Base-by-base conservation (phyloP, 2,888 invertebrate species). In the Tuberolachnus salignus region DNA sequence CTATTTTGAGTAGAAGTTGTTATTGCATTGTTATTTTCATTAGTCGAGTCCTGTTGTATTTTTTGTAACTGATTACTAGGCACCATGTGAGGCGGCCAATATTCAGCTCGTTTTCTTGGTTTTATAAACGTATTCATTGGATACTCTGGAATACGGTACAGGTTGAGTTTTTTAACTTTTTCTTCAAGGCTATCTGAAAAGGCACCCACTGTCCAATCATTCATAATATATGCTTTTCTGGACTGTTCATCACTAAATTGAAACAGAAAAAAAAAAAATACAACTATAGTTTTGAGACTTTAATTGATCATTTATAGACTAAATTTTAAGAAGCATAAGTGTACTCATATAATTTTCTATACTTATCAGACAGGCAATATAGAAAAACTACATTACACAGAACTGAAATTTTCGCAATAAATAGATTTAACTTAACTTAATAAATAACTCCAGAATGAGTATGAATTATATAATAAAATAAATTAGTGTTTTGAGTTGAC, bases 171-270 rank as follows among this genome's bases (percentile, higher is more conserved):
- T 8, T 78, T 78, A 34, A 78, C 67, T 69, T 78, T 78, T 69
- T 78, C 75, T 59, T 78, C 75, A 1, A 78, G 26, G 34, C 75
- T 78, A 0, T 78, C 75, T 8, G 75, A 78, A 78, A 78, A 78
- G 21, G 75, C 75, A 44, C 75, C 75, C 26, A 78, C 67, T 26
- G 75, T 78, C 75, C 75, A 78, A 57, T 78, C 49, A 49, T 78
- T 49, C 59, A 78, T 67, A 3, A 67, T 49, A 9, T 42, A 49
- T 46, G 75, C 57, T 26, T 57, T 78, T 59, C 75, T 78, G 19
- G 75, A 57, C 49, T 57, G 14, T 23, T 71, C 72, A 78, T 67
- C 67, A 67, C 75, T 78, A 59, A 11, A 67, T 55, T 26, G n/a
- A 42, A 55, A 19, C 1, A 44, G 14, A 66, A 75, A 46, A 46